These are phyloP conservation scores for Drosophila anomelani DNA, from an alignment of 2,888 invertebrate genomes.

Conservation along the genomic window DNA sequence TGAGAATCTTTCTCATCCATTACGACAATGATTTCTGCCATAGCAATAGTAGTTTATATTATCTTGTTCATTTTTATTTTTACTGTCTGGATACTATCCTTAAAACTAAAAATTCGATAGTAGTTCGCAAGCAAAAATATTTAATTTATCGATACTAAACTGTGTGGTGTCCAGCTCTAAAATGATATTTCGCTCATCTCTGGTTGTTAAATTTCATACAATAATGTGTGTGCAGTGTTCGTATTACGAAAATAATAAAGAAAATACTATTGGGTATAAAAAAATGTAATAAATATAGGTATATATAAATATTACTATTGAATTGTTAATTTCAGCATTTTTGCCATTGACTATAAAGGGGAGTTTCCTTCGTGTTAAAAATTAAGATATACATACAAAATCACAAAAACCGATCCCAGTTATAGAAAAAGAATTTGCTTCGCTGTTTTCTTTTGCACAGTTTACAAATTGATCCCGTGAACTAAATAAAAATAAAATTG, in stretches of 20 bases:
- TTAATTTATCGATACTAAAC: not conserved
- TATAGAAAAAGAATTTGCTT: not conserved
- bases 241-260: slow-evolving; percentile 2
- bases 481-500: not conserved
- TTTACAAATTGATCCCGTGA: not conserved
- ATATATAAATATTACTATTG: not conserved
- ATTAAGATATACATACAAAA: slow-evolving; percentile 12
- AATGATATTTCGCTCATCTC: not conserved
- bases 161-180: not conserved
- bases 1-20: too few relatives aligned
- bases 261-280: not conserved
- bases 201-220: slow-evolving; percentile 9
- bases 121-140: not conserved
- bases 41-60: too few relatives aligned
- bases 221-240: slow-evolving; percentile 7
- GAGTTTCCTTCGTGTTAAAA: not conserved
- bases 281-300: slow-evolving; percentile 3
- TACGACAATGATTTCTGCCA: too few relatives aligned
- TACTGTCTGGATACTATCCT: too few relatives aligned
- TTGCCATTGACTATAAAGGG: not conserved
- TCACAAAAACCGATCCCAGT: not conserved
- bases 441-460: not conserved
- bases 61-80: too few relatives aligned
- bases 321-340: not conserved
- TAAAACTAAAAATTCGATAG: too few relatives aligned